These are phyloP conservation scores for Scalopus aquaticus DNA, from an alignment of 2,113 vertebrate species.

Conservation along the genomic window DNA sequence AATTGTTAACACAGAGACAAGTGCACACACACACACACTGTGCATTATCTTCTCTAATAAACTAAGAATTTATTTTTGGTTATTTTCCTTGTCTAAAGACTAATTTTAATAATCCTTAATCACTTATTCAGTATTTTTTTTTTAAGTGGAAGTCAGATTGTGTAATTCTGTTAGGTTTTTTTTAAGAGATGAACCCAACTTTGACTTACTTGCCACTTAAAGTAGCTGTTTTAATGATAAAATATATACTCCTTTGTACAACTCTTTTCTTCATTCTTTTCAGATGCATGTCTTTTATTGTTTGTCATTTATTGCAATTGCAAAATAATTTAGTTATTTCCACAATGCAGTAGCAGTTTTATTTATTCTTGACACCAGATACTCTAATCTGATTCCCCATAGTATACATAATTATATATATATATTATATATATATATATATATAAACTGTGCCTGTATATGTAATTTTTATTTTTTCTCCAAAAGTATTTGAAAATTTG, in stretches of 20 bases:
- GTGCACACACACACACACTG: not conserved
- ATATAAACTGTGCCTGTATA: too few relatives aligned
- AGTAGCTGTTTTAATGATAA: not conserved
- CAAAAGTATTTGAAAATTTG: not conserved
- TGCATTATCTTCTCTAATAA: not conserved
- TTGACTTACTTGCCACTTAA: not conserved
- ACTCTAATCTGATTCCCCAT: not conserved
- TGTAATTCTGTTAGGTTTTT: not conserved
- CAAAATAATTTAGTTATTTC: not conserved
- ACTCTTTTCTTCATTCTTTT: constrained; percentile 23
- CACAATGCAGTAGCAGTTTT: not conserved
- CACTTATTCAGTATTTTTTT: not conserved
- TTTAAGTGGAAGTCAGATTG: not conserved
- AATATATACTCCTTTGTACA: not conserved
- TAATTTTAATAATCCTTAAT: constrained; percentile 4
- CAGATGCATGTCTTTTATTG: not conserved
- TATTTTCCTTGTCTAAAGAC: not conserved
- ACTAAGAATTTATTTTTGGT: not conserved
- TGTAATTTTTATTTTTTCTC: not conserved
- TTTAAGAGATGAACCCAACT: not conserved
- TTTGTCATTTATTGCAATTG: constrained; percentile 12
- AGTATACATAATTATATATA: not conserved
- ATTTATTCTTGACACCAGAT: not conserved
- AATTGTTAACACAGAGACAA: not conserved
- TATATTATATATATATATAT: too few relatives aligned